These are phyloP conservation scores for Mamestra configurata DNA, from an alignment of 1,140 invertebrate species.

Conservation along the genomic window DNA sequence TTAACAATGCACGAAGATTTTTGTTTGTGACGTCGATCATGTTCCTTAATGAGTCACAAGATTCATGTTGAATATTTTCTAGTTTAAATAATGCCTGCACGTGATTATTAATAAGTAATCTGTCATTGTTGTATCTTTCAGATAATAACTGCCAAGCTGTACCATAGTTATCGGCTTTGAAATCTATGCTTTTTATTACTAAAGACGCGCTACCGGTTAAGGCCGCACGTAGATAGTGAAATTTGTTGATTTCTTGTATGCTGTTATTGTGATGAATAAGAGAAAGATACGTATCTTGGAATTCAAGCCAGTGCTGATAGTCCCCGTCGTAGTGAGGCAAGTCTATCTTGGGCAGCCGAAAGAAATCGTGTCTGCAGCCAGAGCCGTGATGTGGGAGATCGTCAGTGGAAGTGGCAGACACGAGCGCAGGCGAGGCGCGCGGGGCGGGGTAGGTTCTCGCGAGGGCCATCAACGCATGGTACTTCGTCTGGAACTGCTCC, in stretches of 20 bases:
- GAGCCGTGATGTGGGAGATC: constrained; percentile 33
- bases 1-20: constrained; percentile 48
- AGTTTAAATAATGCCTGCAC: constrained; percentile 16
- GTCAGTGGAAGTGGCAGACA: not conserved
- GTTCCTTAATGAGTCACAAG: constrained; percentile 39
- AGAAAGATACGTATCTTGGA: constrained; percentile 45
- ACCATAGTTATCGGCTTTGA: constrained; percentile 20
- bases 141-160: not conserved
- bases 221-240: constrained; percentile 23
- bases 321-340: constrained; percentile 31
- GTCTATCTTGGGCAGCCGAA: constrained; percentile 32
- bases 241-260: constrained; percentile 28
- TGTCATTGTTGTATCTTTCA: constrained; percentile 16
- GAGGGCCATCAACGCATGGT: constrained; percentile 44
- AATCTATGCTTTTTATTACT: constrained; percentile 23
- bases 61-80: constrained; percentile 37
- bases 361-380: constrained; percentile 51
- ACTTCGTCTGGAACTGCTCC: constrained; percentile 47
- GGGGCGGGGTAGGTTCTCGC: constrained; percentile 33
- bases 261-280: constrained; percentile 38
- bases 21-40: constrained; percentile 51
- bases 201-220: not conserved
- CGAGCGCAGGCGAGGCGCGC: constrained; percentile 9
- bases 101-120: constrained; percentile 23
- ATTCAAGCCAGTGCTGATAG: constrained; percentile 50